Base-by-base conservation (phyloP, 2,888 invertebrate species). In the Erebia epiphron region DNA sequence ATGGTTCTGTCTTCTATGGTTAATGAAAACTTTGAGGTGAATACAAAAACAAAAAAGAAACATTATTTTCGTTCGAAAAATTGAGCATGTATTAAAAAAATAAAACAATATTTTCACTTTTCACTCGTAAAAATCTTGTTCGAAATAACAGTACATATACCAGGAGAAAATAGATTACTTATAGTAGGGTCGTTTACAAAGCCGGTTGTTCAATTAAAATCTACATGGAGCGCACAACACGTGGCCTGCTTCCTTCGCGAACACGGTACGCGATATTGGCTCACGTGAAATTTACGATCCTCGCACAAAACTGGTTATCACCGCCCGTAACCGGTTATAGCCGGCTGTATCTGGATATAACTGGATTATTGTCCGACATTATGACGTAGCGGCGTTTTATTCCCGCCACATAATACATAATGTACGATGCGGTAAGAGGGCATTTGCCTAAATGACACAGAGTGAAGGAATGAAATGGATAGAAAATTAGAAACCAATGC, bases 271-370 rank as follows among this genome's bases (percentile, higher is more conserved):
- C 84, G 84, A 82, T 90, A 91, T 90, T 89, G 87, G 85, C 80
- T 81, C 85, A 84, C 82, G 85, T 83, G 81, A 88, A 88, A 89
- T 90, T 90, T 87, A 89, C 86, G 85, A 85, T 78, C 82, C 82
- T 73, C 73, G 63, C 72, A 60, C 68, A 73, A 74, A 77, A 78
- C 76, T 73, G 75, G 61, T 76, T 72, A 77, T 77, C 76, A 83
- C 87, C 79, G 83, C 83, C 82, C 84, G 82, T 83, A 85, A 82
- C 82, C 82, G 81, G 84, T 83, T 79, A 80, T 86, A 86, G 84
- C 86, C 76, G 84, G 84, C 82, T 84, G 82, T 83, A 85, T 81
- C 82, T 83, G 81, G 84, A 83, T 79, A 80, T 86, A 87, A 84
- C 86, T 77, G 84, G 84, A 82, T 84, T 85, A 86, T 80, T 80